Evolutionary conservation across 2,113 vertebrate genomes (phyloP).

Genomic region (Ovibos moschatus): DNA sequence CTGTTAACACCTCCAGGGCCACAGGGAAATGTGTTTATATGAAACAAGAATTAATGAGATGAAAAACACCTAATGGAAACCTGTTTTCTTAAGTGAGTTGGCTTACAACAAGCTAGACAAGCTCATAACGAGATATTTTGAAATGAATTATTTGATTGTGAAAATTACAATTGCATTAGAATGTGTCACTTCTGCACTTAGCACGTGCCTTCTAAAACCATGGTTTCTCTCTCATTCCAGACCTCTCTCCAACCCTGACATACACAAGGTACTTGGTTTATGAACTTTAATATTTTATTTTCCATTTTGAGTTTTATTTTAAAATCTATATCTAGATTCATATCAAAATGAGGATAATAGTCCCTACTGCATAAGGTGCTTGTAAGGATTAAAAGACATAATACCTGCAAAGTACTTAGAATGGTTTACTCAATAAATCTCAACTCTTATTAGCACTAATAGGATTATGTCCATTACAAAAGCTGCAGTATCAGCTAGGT

Average conservation of each 20-base stretch:
- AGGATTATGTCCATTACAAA: slow-evolving; percentile 32
- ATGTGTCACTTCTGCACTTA: neutral
- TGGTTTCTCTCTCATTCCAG: neutral
- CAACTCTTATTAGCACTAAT: neutral
- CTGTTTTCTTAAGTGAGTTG: neutral
- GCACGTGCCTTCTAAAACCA: neutral
- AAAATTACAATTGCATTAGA: neutral
- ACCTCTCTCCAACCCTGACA: accelerated
- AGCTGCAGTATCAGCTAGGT: neutral
- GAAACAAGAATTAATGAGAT: neutral
- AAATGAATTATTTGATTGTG: neutral
- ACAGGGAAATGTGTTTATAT: neutral
- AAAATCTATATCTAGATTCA: neutral
- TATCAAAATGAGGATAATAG: neutral
- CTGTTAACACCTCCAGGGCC: accelerated
- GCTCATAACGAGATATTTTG: neutral
- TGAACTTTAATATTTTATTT: neutral
- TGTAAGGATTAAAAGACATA: slow-evolving; percentile 24
- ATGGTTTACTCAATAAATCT: neutral
- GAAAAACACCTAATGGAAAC: neutral
- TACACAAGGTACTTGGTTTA: neutral
- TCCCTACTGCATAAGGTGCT: neutral
- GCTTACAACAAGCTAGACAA: neutral
- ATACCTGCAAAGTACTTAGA: slow-evolving; percentile 23
- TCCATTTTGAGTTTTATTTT: slow-evolving; percentile 6